Evolutionary conservation across 2,797 vertebrate genomes (phyloP).

Genomic region (Cephalopachus bancanus): DNA sequence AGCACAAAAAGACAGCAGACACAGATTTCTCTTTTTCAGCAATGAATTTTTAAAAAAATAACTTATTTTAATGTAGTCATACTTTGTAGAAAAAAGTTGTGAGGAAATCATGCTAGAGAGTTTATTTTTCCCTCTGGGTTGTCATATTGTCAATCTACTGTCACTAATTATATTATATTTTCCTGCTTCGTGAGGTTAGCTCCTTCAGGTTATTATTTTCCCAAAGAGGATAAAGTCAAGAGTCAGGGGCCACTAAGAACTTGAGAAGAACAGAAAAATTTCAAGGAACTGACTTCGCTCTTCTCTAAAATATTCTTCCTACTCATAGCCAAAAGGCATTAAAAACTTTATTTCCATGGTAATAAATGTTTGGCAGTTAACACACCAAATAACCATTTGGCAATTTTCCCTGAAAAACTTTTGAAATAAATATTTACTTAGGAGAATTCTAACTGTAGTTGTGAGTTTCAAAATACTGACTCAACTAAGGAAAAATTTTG

Average conservation of each 20-base stretch:
- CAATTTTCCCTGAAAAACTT: background rate
- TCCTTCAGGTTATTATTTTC: background rate
- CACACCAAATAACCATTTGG: too few relatives aligned
- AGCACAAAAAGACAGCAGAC: background rate
- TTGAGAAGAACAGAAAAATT: conserved; percentile 25
- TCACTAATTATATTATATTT: background rate
- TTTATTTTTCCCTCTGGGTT: background rate
- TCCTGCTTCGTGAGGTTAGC: background rate
- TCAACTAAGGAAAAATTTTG: conserved; percentile 12
- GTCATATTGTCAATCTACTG: background rate
- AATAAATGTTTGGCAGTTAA: too few relatives aligned
- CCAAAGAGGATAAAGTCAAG: conserved; percentile 17
- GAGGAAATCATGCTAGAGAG: background rate
- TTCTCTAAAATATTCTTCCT: conserved; percentile 6
- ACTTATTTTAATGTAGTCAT: conserved; percentile 25
- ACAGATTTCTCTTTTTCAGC: conserved; percentile 43
- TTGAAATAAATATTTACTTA: background rate
- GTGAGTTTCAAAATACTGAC: conserved; percentile 27
- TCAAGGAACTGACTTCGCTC: conserved; percentile 44
- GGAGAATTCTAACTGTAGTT: background rate
- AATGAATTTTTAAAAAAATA: conserved; percentile 45
- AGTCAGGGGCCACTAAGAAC: background rate
- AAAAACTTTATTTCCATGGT: background rate
- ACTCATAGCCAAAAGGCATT: background rate
- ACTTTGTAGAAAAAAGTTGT: background rate